Conservation (phyloP, 2,113 vertebrate species). For the Columba janthina region DNA sequence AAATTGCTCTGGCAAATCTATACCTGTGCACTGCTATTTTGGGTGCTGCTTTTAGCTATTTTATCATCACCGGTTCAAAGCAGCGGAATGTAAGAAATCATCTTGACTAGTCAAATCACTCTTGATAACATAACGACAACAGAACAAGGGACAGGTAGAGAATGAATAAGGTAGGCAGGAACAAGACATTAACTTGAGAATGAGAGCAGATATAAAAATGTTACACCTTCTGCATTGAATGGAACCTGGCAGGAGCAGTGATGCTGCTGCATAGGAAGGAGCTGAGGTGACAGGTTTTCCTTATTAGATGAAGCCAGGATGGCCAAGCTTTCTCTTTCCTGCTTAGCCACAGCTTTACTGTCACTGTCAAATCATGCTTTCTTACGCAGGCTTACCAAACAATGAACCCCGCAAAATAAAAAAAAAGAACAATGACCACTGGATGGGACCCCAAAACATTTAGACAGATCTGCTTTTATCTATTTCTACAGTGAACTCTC, state of each 20-base stretch:
- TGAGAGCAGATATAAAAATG: slow-evolving; percentile 23
- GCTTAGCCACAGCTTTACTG: not conserved
- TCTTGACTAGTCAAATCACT: slow-evolving; percentile 41
- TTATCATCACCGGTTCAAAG: slow-evolving; percentile 22
- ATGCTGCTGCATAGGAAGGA: not conserved
- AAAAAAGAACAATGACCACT: not conserved
- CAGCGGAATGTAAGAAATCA: slow-evolving; percentile 30
- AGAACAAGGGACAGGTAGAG: slow-evolving; percentile 44
- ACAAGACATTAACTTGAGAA: slow-evolving; percentile 29
- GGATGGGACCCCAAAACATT: not conserved
- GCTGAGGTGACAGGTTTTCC: not conserved
- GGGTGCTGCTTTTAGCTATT: slow-evolving; percentile 25
- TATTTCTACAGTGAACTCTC: not conserved
- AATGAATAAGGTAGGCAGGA: slow-evolving; percentile 44
- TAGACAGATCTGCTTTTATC: not conserved
- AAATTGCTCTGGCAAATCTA: not conserved
- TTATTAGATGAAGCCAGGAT: not conserved
- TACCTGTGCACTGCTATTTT: slow-evolving; percentile 50
- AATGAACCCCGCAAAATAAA: not conserved
- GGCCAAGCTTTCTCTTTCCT: not conserved
- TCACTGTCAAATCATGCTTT: not conserved
- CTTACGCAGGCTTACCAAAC: not conserved
- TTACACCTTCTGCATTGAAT: slow-evolving; percentile 14
- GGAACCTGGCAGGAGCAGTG: not conserved
- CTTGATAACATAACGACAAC: slow-evolving; percentile 8